A percentile compares a stretch with the other conserved stretches of the same genome.
phyloP scores from a whole-genome alignment of 2,797 vertebrate species.

The Rachycentron canadum region DNA sequence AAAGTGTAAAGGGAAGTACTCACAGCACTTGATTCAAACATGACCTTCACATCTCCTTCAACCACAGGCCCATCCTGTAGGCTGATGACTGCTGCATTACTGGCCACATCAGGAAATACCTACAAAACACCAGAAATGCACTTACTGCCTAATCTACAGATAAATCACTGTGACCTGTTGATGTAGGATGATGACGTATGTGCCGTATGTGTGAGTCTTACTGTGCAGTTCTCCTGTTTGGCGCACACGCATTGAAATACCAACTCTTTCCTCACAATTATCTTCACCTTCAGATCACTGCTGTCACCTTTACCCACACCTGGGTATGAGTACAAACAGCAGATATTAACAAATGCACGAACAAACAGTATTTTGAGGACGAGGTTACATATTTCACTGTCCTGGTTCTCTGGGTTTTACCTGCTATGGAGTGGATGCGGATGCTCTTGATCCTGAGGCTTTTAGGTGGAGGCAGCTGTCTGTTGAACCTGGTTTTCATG shows the following conservation, averaged over 20 bases:
- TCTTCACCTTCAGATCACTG: conserved; percentile 90
- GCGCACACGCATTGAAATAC: conserved; percentile 89
- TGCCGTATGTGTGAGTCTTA: conserved; percentile 73
- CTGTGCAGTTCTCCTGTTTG: conserved; percentile 89
- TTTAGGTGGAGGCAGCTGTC: conserved; percentile 88
- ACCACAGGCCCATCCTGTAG: conserved; percentile 89
- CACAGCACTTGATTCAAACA: conserved; percentile 92
- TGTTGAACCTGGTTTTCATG: conserved; percentile 90
- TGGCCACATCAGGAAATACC: conserved; percentile 91
- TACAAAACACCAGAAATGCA: conserved; percentile 50
- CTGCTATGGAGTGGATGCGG: conserved; percentile 90
- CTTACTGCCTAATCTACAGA: background rate
- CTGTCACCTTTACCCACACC: conserved; percentile 93
- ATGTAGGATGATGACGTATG: background rate
- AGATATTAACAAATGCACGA: background rate
- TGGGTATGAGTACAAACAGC: conserved; percentile 60
- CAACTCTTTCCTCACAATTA: conserved; percentile 86
- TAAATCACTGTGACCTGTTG: background rate
- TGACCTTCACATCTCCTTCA: conserved; percentile 93
- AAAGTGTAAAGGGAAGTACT: conserved; percentile 73
- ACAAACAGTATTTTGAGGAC: background rate
- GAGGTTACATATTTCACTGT: accelerated
- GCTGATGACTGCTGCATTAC: conserved; percentile 88
- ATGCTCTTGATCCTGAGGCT: conserved; percentile 89
- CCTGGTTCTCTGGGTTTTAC: conserved; percentile 71